Evolutionary conservation across 2,888 invertebrate species (phyloP).

Genomic region (Dasysyrphus albostriatus): DNA sequence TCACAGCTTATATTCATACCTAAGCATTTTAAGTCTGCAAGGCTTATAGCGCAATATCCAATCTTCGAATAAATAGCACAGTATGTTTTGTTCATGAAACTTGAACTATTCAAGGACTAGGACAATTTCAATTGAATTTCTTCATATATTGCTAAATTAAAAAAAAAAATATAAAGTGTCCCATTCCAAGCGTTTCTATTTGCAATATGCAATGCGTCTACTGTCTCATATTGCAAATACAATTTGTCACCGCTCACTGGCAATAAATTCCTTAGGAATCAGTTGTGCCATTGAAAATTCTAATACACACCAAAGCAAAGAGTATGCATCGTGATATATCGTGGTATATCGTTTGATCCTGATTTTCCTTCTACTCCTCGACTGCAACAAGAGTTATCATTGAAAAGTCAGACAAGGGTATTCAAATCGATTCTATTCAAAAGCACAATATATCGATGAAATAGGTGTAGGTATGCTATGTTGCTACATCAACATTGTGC

Average conservation of each 20-base stretch:
- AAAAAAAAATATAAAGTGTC: no score
- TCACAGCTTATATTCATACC: no score
- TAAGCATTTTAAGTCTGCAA: no score
- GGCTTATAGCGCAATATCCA: no score
- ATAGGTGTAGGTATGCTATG: neutral
- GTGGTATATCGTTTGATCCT: neutral
- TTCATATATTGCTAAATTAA: neutral
- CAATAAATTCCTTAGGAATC: constrained; percentile 39
- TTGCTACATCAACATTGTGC: neutral
- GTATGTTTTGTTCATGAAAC: neutral
- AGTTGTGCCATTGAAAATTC: constrained; percentile 23
- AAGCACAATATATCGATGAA: neutral
- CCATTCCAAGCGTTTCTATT: neutral
- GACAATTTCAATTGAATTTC: neutral
- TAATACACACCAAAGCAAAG: constrained; percentile 24
- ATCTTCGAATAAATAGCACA: neutral
- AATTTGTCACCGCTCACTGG: constrained; percentile 7
- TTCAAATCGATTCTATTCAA: constrained; percentile 11
- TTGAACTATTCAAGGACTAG: neutral
- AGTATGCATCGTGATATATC: neutral
- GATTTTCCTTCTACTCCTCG: constrained; percentile 3
- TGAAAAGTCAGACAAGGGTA: constrained; percentile 7
- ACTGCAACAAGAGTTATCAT: neutral
- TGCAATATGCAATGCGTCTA: constrained; percentile 3
- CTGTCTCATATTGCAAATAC: constrained; percentile 29